Evolutionary conservation across 2,113 vertebrate genomes (phyloP), one percentile per base, ranked within the genome.

Genomic region (Ibidorhyncha struthersii): DNA sequence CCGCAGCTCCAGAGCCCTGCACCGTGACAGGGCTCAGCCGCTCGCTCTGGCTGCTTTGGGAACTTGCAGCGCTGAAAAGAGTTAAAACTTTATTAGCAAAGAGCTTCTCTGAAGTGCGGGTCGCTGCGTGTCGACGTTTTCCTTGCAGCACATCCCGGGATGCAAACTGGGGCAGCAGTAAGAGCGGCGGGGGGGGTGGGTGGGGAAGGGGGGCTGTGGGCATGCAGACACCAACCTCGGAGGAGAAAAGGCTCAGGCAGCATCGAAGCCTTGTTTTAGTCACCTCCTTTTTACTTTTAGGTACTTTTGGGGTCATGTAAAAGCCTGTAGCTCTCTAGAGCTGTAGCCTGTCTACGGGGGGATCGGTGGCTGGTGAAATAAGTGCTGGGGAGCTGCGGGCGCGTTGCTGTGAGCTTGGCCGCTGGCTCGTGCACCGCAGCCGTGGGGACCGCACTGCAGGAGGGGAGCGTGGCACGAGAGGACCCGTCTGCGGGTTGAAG

Each of bases 1-100:
- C 3, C 1, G 0, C 19, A 27, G 70, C 36, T 29, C n/a, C 23
- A 0, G 2, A 4, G 38, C 21, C 43, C 43, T 8, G 85, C 1
- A 0, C 53, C 30, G 7, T n/a, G 13, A 2, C 6, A 3, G 38
- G 17, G 34, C 59, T 76, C 8, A 8, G 18, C 21, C 10, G 0
- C 47, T 34, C 4, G 0, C 29, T 38, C 38, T 18, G 32, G 9
- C 74, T 43, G 65, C 20, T 40, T 3, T 14, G 55, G 78, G 41
- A 14, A 17, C 2, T 40, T 26, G 27, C 36, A 32, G 1, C 15
- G 0, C 55, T 30, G 70, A 9, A 3, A 61, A 49, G 34, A 30
- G 38, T 13, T 29, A 3, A 4, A 59, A 4, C 47, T 59, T 29
- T 2, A 15, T 1, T 1, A 14, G 65, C 32, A 14, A 49, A 27